Percentiles rank a stretch among this genome's conserved stretches.
Evolutionary conservation across 2,888 invertebrate genomes (phyloP).

Genomic region (Exephanes ischioxanthus): DNA sequence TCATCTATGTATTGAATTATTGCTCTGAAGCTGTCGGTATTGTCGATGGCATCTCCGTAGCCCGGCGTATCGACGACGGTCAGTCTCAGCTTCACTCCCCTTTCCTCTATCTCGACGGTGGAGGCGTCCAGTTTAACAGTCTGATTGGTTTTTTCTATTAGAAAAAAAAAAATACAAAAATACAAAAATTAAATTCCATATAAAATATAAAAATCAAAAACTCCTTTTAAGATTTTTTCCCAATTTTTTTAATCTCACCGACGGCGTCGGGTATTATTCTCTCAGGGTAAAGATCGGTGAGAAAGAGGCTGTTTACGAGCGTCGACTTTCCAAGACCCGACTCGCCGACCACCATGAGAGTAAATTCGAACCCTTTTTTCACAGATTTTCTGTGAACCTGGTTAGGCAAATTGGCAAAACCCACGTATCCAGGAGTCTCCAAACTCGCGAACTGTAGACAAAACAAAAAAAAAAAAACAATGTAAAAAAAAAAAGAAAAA

Average conservation of each 20-base stretch:
- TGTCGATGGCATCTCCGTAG: slow-evolving; percentile 97
- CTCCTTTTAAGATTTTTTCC: slow-evolving; percentile 14
- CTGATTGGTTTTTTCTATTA: slow-evolving; percentile 94
- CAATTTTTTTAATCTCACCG: slow-evolving; percentile 86
- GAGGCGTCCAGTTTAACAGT: slow-evolving; percentile 98
- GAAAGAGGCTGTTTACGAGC: slow-evolving; percentile 96
- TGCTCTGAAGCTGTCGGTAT: slow-evolving; percentile 96
- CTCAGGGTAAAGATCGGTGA: slow-evolving; percentile 98
- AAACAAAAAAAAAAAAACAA: slow-evolving; percentile 41
- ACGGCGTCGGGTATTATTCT: slow-evolving; percentile 94
- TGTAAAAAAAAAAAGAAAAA: slow-evolving; percentile 16
- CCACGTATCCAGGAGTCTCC: slow-evolving; percentile 95
- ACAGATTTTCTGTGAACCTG: slow-evolving; percentile 99
- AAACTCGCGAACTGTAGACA: slow-evolving; percentile 91
- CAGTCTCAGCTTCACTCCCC: slow-evolving; percentile 96
- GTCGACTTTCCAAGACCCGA: slow-evolving; percentile 98
- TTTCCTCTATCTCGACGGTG: slow-evolving; percentile 98
- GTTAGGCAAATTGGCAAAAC: slow-evolving; percentile 97
- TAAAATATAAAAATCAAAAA: not conserved
- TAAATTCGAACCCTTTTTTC: slow-evolving; percentile 99
- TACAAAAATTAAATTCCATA: not conserved
- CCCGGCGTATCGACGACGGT: slow-evolving; percentile 99
- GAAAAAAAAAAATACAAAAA: too few species aligned
- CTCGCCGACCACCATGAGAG: slow-evolving; percentile 97
- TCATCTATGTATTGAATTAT: slow-evolving; percentile 99